Base-by-base conservation (phyloP, 2,888 invertebrate genomes). In the Eledona agricola region DNA sequence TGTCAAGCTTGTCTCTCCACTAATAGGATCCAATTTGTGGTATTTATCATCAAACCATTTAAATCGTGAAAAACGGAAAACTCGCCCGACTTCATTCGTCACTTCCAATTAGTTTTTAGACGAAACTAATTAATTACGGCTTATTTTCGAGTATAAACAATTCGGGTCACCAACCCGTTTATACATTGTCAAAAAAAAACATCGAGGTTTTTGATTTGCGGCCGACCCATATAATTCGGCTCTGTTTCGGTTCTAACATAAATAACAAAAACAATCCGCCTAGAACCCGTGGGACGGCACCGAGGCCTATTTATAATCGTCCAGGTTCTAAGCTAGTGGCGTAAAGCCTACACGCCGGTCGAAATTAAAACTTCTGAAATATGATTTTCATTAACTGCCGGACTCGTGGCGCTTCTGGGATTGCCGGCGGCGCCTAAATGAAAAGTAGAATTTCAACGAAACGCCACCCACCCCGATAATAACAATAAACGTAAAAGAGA, bases 281-380 rank as follows among this genome's bases (percentile, higher is more conserved):
- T 23, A 23, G 40, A 42, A 16, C 15, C 15, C 32, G 32, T 43
- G 43, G 13, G 22, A 28, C 19, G 43, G 13, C 31, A 28, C 19
- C 4, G 6, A 6, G 15, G 9, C 32, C 32, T 31, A 43, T 43
- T 43, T 32, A 31, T 43, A 43, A 43, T 31, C 23, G 11, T 12
- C 11, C 3, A 32, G 23, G 6, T 38, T 16, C 38, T 16, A 9
- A 38, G 31, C 22, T 31, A 43, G 32, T 23, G 13, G 22, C 9
- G 15, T n/a, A n/a, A 16, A 42, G 42, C 42, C 42, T 42, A 42
- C 42, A 42, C 42, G 42, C 31, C 19, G 28, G 17, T 10, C 28
- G 29, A 47, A 47, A 47, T 47, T 47, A 47, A 50, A 50, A 50
- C 23, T 40, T 31, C 40, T 40, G 40, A 50, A 40, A 50, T 50